Evolutionary conservation across 2,113 vertebrate species (phyloP).

Genomic region (Harpagus bidentatus): DNA sequence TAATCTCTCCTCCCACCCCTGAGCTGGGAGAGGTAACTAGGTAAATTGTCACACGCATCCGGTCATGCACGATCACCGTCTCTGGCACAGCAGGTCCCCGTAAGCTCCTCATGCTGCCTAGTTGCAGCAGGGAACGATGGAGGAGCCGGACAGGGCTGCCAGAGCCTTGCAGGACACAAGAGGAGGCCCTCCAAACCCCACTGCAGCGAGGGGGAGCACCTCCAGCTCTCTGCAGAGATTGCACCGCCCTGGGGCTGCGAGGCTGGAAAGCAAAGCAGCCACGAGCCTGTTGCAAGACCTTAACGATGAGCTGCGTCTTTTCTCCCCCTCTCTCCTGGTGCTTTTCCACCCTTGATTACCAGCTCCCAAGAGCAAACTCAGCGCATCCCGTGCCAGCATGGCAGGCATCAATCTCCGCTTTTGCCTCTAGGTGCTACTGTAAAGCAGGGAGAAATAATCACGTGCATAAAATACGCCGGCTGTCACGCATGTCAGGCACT

Average conservation of each 20-base stretch:
- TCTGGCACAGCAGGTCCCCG: not conserved
- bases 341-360: not conserved
- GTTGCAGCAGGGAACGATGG: not conserved
- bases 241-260: not conserved
- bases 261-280: not conserved
- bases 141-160: not conserved
- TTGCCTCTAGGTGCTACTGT: not conserved
- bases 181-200: not conserved
- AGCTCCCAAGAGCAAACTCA: not conserved
- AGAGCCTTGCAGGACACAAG: not conserved
- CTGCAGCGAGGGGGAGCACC: not conserved
- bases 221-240: not conserved
- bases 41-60: not conserved
- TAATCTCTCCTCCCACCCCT: not conserved
- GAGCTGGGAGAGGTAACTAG: not conserved
- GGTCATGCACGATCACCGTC: fast-evolving
- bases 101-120: fast-evolving
- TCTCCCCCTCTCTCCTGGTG: not conserved
- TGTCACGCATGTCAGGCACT: not conserved
- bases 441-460: not conserved
- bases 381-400: not conserved
- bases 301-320: not conserved
- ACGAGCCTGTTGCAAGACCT: not conserved
- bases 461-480: fast-evolving
- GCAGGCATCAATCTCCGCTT: not conserved